Evolutionary conservation across 2,113 vertebrate species (phyloP).

Genomic region (Mormoops blainvillei): DNA sequence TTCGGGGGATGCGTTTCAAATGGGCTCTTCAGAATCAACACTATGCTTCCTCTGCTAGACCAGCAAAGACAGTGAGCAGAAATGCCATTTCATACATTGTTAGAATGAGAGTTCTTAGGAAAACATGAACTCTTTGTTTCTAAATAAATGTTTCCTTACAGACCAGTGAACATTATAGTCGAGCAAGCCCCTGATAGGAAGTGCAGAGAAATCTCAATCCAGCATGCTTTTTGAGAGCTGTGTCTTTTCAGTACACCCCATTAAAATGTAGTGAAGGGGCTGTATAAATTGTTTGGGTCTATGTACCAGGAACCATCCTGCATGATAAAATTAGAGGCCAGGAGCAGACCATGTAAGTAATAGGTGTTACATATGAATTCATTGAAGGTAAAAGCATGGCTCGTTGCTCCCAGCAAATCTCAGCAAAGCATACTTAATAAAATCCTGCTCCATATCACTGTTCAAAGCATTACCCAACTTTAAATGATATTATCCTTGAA

Average conservation of each 20-base stretch:
- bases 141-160: conserved; percentile 36
- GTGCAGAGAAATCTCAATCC: not conserved
- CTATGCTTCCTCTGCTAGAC: not conserved
- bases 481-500: conserved; percentile 2
- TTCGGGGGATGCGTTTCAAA: not conserved
- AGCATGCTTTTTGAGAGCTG: conserved; percentile 3
- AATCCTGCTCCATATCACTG: not conserved
- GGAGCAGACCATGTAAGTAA: not conserved
- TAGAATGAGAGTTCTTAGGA: conserved; percentile 17
- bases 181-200: not conserved
- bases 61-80: not conserved
- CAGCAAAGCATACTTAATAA: not conserved
- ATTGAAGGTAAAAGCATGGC: not conserved
- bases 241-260: not conserved
- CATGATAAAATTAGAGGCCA: not conserved
- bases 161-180: not conserved
- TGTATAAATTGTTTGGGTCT: not conserved
- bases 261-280: not conserved
- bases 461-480: not conserved
- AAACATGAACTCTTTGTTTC: not conserved
- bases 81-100: not conserved
- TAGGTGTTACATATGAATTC: not conserved
- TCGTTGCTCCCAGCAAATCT: not conserved
- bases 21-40: not conserved
- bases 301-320: not conserved